Evolutionary conservation across 2,888 invertebrate species (phyloP).

Genomic region (Drosophila gaucha): DNA sequence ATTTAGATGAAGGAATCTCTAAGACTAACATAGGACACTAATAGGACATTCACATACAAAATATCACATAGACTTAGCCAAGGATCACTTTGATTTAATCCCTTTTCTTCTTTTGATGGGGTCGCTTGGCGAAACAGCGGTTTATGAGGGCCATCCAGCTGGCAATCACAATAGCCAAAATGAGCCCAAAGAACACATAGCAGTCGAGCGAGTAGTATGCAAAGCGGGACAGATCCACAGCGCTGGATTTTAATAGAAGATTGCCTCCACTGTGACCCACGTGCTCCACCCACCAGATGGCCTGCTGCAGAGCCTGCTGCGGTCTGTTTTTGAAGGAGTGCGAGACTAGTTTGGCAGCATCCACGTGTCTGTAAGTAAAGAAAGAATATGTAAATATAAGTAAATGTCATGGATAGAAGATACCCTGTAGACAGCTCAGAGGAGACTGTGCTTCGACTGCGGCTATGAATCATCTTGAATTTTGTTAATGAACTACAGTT

Average conservation of each 20-base stretch:
- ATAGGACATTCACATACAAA: slow-evolving; percentile 38
- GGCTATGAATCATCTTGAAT: too few relatives aligned
- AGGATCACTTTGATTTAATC: slow-evolving; percentile 44
- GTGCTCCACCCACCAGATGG: slow-evolving; percentile 89
- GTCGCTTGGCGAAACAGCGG: slow-evolving; percentile 47
- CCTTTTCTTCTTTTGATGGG: slow-evolving; percentile 52
- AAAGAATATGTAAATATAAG: not conserved
- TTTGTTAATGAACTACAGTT: too few relatives aligned
- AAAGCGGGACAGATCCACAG: slow-evolving; percentile 80
- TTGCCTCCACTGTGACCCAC: slow-evolving; percentile 87
- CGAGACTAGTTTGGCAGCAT: slow-evolving; percentile 85
- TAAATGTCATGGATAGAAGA: not conserved
- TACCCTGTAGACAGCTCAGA: too few relatives aligned
- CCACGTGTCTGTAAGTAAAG: slow-evolving; percentile 57
- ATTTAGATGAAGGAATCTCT: slow-evolving; percentile 13
- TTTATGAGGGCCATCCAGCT: slow-evolving; percentile 73
- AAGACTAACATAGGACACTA: slow-evolving; percentile 10
- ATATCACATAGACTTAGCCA: slow-evolving; percentile 66
- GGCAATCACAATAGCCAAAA: slow-evolving; percentile 51
- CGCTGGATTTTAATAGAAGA: slow-evolving; percentile 85
- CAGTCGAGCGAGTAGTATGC: slow-evolving; percentile 82
- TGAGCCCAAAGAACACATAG: slow-evolving; percentile 65
- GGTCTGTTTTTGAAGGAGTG: slow-evolving; percentile 86
- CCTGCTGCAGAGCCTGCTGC: slow-evolving; percentile 86
- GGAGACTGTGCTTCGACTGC: too few relatives aligned